Evolutionary conservation across 1,140 invertebrate genomes (phyloP), one percentile per base, ranked within the genome.

Genomic region (Drosophila elegans): DNA sequence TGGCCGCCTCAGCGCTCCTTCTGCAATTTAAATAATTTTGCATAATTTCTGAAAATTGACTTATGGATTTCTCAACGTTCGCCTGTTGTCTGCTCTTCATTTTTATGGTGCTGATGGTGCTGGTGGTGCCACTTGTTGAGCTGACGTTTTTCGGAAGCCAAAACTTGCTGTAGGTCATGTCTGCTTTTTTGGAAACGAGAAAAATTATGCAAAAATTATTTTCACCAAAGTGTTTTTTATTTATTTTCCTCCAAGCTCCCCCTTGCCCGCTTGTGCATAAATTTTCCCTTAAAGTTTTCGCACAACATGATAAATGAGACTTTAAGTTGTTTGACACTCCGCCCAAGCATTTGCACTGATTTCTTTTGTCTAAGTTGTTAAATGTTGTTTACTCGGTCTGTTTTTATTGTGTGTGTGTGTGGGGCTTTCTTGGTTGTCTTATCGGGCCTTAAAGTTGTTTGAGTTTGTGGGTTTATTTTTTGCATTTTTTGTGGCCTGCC

Each of bases 21-120:
- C 66, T 77, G 63, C 84, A 91, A 91, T 91, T 91, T 91, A 91
- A 91, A 91, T 91, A 91, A 90, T 91, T 91, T 91, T 91, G 89
- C 89, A 91, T 91, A 91, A 91, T 91, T 91, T 91, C 84, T 85
- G 88, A 63, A 89, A 89, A 91, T 90, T 91, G 89, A 91, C 89
- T 91, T 91, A 91, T 91, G 89, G 89, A 91, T 91, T 81, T 76
- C 67, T 81, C 74, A 57, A 38, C 77, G 48, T 32, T 32, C 29
- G 29, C 29, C 29, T 32, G 29, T 34, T 69, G 62, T 76, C 68
- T 76, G 85, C 74, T 73, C 53, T 75, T 88, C 88, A 90, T 82
- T 86, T 86, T 88, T 88, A 88, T 88, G 62, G 44, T 25, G 44
- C 10, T n/a, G 16, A 1, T 21, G 16, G 16, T 21, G 16, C 16